Evolutionary conservation across 2,113 vertebrate genomes (phyloP), one percentile per base, ranked within the genome.

Genomic region (Indicator maculatus): DNA sequence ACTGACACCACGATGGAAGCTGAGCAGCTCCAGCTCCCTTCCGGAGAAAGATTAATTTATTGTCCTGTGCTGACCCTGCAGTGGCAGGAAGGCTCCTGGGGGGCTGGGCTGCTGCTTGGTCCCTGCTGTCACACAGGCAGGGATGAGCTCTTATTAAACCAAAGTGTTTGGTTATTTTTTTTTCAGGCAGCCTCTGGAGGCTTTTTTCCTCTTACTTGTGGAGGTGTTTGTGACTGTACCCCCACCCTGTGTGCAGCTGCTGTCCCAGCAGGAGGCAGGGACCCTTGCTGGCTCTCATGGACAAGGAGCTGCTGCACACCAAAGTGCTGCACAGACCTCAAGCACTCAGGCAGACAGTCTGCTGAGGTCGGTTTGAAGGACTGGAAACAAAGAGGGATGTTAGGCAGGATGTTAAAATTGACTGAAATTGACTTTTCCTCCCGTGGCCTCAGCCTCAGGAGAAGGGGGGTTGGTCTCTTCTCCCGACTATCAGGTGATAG

Each of bases 251-350:
- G 38, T 1, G 1, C 61, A 16, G 79, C 73, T 11, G 60, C 83
- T 66, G 39, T 18, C 78, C 89, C 71, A 65, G 71, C 1, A 0
- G 16, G 5, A 55, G 56, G 77, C n/a, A 55, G 65, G 17, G n/a
- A 13, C 33, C 12, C 18, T 15, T 30, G 26, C 65, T 16, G 52
- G 38, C 36, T 77, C 24, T 9, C 8, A 44, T 3, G n/a, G 55
- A 27, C 44, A 24, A 21, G 44, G 41, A 26, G 36, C 19, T 65
- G 52, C n/a, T 11, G 38, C 4, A 2, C 44, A 11, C 28, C 26
- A 21, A 11, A 36, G 55, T 1, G 9, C 56, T 11, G 14, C 5
- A 1, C 2, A 9, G 30, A 73, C 11, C 30, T 28, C 1, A 1
- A 23, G 28, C 27, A 4, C 16, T 20, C 28, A 7, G 19, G 6